Percentiles rank a stretch among this genome's conserved stretches.
phyloP scores from a whole-genome alignment of 2,888 invertebrate genomes.

The Drosophila parthenogenetica region DNA sequence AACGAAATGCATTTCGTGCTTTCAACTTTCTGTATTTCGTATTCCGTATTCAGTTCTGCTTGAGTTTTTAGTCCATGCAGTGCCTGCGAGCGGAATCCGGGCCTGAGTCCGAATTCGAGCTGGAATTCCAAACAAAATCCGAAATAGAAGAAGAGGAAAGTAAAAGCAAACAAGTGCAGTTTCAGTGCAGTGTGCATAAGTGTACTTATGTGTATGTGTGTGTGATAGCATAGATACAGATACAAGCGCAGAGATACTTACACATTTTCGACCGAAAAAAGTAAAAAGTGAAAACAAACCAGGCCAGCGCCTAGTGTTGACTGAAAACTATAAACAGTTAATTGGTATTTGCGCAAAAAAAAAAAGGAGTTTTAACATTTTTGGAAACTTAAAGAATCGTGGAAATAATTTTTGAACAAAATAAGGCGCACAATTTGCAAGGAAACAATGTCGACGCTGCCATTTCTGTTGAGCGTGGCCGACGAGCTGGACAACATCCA shows the following conservation, averaged over 20 bases:
- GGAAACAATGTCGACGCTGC: slow-evolving; percentile 83
- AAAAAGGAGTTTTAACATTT: neutral
- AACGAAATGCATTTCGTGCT: slow-evolving; percentile 63
- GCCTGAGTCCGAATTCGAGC: slow-evolving; percentile 51
- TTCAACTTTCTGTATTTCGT: slow-evolving; percentile 33
- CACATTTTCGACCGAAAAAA: slow-evolving; percentile 53
- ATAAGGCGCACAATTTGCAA: slow-evolving; percentile 54
- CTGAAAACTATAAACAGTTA: slow-evolving; percentile 8
- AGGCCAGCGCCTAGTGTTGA: slow-evolving; percentile 24
- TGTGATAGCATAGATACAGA: slow-evolving; percentile 68
- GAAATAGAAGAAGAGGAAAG: slow-evolving; percentile 36
- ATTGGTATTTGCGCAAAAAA: neutral
- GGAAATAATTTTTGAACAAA: slow-evolving; percentile 7
- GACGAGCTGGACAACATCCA: slow-evolving; percentile 85
- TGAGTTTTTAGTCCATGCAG: slow-evolving; percentile 80
- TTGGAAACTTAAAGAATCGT: neutral
- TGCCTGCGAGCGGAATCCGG: slow-evolving; percentile 55
- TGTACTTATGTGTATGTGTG: slow-evolving; percentile 20
- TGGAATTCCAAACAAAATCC: slow-evolving; percentile 31
- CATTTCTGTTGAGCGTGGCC: slow-evolving; percentile 84
- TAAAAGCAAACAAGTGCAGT: slow-evolving; percentile 63
- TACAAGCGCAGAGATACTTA: slow-evolving; percentile 60
- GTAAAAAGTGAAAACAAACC: slow-evolving; percentile 59
- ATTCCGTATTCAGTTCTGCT: slow-evolving; percentile 69
- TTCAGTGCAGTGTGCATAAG: slow-evolving; percentile 20